phyloP scores from a whole-genome alignment of 2,113 vertebrate genomes.

The Leptosomus discolor region DNA sequence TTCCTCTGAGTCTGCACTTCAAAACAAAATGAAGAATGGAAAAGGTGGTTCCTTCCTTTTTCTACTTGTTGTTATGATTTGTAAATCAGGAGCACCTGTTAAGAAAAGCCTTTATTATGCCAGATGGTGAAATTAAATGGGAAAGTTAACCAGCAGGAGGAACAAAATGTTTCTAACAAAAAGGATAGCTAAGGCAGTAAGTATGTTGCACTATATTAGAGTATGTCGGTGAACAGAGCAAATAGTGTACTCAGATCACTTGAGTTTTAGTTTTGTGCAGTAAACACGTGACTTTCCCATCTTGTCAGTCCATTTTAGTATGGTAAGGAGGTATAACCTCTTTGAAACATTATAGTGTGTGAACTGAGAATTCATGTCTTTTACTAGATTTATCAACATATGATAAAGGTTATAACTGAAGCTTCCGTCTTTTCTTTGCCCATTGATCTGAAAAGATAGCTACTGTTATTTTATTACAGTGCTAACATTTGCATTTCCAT shows the following conservation, averaged over 20 bases:
- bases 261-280: background rate
- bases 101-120: background rate
- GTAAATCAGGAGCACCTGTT: background rate
- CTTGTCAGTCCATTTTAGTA: background rate
- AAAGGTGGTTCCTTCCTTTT: background rate
- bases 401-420: background rate
- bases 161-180: background rate
- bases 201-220: fast-evolving
- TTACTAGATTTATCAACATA: too few relatives aligned
- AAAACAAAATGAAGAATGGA: background rate
- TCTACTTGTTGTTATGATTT: background rate
- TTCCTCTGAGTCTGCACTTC: background rate
- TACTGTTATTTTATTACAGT: background rate
- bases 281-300: background rate
- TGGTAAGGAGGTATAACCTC: background rate
- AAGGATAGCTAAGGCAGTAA: background rate
- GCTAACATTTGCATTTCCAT: background rate
- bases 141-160: background rate
- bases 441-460: background rate
- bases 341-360: background rate
- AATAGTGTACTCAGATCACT: fast-evolving
- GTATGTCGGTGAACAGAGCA: background rate
- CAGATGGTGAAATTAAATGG: background rate
- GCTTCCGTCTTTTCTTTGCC: background rate
- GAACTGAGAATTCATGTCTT: background rate